Evolutionary conservation across 1,140 invertebrate genomes (phyloP), one percentile per base, ranked within the genome.

Genomic region (Drosophila baimaii): DNA sequence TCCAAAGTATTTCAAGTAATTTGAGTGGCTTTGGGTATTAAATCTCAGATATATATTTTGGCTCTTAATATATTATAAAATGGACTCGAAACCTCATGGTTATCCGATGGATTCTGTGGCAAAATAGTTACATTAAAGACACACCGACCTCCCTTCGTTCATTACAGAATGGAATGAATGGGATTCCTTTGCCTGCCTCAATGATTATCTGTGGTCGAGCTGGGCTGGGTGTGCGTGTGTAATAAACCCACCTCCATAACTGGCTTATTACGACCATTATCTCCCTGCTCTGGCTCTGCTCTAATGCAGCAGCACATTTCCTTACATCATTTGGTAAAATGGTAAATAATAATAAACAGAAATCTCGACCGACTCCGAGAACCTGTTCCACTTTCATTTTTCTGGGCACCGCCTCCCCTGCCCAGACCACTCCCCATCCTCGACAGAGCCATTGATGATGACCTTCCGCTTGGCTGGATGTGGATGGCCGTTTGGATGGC

Each of bases 381-480:
- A 63, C 21, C 21, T 71, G 68, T 57, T 71, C 68, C 68, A 71
- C 68, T 71, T 71, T 71, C 68, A 71, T 71, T 71, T 71, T 71
- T 71, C 37, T 46, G 58, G 17, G 33, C 27, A 29, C 23, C 59
- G 64, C 65, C 65, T 35, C 19, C 19, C 49, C 13, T 8, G 3
- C 29, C 29, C 29, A 31, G n/a, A n/a, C n/a, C n/a, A n/a, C n/a
- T 33, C 12, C 3, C 49, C 49, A 52, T 33, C 29, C 33, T 35
- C 33, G 33, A 29, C 47, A 37, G 47, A 27, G 27, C 37, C 54
- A 51, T 44, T 73, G 70, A 73, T 62, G 70, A 73, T 73, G 70
- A 73, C 69, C 70, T 73, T 73, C 70, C 51, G 63, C 47, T 52
- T 52, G 61, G 21, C 46, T 21, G 37, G 47, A 23, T 54, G 47